phyloP scores from a whole-genome alignment of 2,888 invertebrate genomes.

The Diplazon laetatorius region DNA sequence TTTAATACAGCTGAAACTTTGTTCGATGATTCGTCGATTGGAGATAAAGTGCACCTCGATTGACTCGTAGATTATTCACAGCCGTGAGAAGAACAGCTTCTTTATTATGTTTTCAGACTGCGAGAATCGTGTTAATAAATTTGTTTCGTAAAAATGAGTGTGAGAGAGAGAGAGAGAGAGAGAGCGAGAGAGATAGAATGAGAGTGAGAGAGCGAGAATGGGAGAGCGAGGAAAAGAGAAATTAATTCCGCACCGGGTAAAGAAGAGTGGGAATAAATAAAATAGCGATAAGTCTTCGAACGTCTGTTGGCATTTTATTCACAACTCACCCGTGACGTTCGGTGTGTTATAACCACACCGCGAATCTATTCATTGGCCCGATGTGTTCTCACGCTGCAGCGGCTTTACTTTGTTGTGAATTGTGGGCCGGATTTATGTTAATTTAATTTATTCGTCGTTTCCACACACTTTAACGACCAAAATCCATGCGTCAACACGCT shows the following conservation, averaged over 20 bases:
- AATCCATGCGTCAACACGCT: slow-evolving; percentile 6
- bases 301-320: slow-evolving; percentile 44
- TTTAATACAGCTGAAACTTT: slow-evolving; percentile 9
- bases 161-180: too few relatives aligned
- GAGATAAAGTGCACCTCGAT: slow-evolving; percentile 36
- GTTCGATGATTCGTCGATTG: neutral
- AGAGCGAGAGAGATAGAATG: too few relatives aligned
- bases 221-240: slow-evolving; percentile 13
- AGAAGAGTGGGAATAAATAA: slow-evolving; percentile 52
- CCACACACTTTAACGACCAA: slow-evolving; percentile 43
- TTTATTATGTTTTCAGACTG: slow-evolving; percentile 50
- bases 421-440: slow-evolving; percentile 73
- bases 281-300: slow-evolving; percentile 61
- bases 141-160: slow-evolving; percentile 35
- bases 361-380: slow-evolving; percentile 19
- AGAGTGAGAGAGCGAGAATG: too few relatives aligned
- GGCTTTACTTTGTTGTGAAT: slow-evolving; percentile 74
- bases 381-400: slow-evolving; percentile 74
- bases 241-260: slow-evolving; percentile 31
- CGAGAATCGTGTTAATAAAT: slow-evolving; percentile 56
- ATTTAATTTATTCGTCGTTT: slow-evolving; percentile 76
- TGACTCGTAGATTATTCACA: slow-evolving; percentile 37
- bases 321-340: slow-evolving; percentile 47
- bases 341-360: slow-evolving; percentile 32
- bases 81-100: slow-evolving; percentile 51